phyloP scores from a whole-genome alignment of 2,888 invertebrate genomes.

The Lomographa bimaculata region DNA sequence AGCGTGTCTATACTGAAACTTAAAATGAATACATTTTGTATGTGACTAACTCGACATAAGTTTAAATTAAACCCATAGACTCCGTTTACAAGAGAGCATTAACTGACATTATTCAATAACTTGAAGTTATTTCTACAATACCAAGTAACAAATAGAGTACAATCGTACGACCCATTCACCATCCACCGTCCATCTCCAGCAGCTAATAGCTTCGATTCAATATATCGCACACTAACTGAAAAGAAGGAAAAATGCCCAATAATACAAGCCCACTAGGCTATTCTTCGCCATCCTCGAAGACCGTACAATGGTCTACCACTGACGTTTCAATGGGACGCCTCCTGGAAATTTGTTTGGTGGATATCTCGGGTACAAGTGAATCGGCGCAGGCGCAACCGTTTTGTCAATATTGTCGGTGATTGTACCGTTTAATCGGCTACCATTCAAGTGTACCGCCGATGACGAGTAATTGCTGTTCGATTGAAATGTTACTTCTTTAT shows the following conservation, averaged over 20 bases:
- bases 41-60: no score
- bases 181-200: constrained; percentile 17
- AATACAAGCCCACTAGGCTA: constrained; percentile 45
- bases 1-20: no score
- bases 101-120: no score
- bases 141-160: constrained; percentile 3
- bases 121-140: no score
- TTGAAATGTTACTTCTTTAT: constrained; percentile 37
- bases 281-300: constrained; percentile 40
- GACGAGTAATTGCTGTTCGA: constrained; percentile 72
- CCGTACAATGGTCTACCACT: constrained; percentile 62
- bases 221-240: constrained; percentile 25
- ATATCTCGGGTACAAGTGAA: constrained; percentile 40
- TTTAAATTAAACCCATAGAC: no score
- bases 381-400: constrained; percentile 66
- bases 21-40: no score
- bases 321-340: constrained; percentile 78
- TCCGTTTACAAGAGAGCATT: no score
- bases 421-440: constrained; percentile 76
- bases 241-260: constrained; percentile 46
- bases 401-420: constrained; percentile 76
- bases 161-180: constrained; percentile 11
- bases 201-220: constrained; percentile 23
- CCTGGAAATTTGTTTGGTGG: constrained; percentile 74
- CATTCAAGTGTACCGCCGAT: constrained; percentile 80